phyloP scores from a whole-genome alignment of 2,888 invertebrate species.

The Drosophila helvetica region DNA sequence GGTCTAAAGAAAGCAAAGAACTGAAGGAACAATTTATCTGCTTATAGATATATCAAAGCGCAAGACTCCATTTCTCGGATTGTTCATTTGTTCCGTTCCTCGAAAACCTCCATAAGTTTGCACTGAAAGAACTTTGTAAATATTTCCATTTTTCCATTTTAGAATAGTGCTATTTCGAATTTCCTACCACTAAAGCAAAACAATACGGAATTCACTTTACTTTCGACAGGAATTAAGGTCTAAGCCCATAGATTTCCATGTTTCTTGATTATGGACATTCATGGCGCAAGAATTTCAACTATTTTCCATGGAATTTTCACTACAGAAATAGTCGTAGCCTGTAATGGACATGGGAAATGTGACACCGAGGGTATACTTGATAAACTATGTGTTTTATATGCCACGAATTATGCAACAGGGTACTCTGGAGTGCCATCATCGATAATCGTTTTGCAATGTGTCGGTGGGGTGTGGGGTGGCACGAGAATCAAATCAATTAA shows the following conservation, averaged over 20 bases:
- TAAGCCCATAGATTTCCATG: not conserved
- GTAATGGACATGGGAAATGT: too few species aligned
- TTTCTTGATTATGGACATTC: not conserved
- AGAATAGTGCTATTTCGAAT: slow-evolving; percentile 8
- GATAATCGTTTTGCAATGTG: slow-evolving; percentile 10
- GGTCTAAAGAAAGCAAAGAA: not conserved
- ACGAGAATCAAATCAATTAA: slow-evolving; percentile 75
- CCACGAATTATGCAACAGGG: not conserved
- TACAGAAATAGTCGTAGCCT: not conserved
- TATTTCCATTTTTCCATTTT: not conserved
- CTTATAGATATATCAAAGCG: too few species aligned
- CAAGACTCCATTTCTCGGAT: too few species aligned
- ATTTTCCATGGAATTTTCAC: not conserved
- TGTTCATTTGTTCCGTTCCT: too few species aligned
- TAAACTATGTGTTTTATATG: not conserved
- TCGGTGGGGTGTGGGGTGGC: slow-evolving; percentile 24
- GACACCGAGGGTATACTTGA: not conserved
- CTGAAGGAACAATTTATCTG: not conserved
- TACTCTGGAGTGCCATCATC: slow-evolving; percentile 7
- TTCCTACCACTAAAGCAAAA: slow-evolving; percentile 11
- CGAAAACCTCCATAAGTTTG: not conserved
- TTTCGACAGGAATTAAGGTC: slow-evolving; percentile 6
- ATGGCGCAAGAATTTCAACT: not conserved
- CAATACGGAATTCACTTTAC: slow-evolving; percentile 46
- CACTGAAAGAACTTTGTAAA: not conserved